Base-by-base conservation (phyloP, 2,888 invertebrate species). In the Volucella bombylans region DNA sequence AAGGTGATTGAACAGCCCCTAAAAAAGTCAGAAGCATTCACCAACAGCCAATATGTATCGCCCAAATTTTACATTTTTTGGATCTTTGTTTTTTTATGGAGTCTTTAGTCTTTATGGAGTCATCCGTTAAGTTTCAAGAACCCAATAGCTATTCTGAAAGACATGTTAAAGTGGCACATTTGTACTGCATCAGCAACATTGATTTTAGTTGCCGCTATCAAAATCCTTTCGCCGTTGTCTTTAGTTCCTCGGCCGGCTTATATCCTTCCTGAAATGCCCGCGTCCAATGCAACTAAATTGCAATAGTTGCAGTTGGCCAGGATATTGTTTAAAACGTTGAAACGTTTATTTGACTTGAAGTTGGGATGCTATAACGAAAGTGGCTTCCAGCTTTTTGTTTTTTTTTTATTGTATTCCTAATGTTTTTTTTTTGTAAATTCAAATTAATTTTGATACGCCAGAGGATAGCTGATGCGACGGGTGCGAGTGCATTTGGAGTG, bases 361-460 rank as follows among this genome's bases (percentile, higher is more conserved):
- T 23, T 43, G 49, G 68, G 43, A 38, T 38, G 54, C 6, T 14
- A 6, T 31, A 54, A 62, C 8, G 4, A 18, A n/a, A 41, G 2
- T 52, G 11, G n/a, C 11, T 11, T 49, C 31, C 41, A 10, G 4
- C 18, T 23, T 18, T 38, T 76, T 23, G 4, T 31, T 31, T 31
- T 31, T 31, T 6, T 31, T 31, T 31, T 23, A 23, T 23, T 23
- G 2, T 23, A 23, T 23, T 23, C 4, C 23, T 23, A 3, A 23
- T 18, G 1, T 50, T 73, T 55, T 49, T 31, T 4, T 31, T 31
- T 64, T 78, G 47, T 72, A 47, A 68, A 82, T 82, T 77, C 78
- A 72, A 78, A 68, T 78, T 72, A 68, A 82, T 78, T 82, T 82
- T 82, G 72, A 72, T 78, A 41, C 55, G 54, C 61, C 54, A 23